Conservation (phyloP, 2,888 invertebrate species). For the Ochropleura plecta region DNA sequence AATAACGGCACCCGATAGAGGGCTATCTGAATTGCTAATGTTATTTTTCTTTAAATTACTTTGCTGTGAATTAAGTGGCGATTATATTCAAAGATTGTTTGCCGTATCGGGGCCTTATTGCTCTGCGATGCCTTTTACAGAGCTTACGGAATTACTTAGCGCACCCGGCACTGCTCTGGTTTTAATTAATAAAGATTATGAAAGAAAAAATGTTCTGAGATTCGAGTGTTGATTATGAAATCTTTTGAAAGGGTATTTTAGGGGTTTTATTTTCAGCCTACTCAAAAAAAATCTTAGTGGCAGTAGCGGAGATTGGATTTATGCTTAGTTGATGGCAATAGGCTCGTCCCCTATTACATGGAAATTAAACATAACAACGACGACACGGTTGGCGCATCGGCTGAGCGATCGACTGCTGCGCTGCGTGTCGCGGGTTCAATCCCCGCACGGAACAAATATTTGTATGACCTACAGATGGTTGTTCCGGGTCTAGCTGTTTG, state of each 20-base stretch:
- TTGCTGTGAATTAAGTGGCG: conserved; percentile 83
- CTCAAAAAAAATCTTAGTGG: too few species aligned
- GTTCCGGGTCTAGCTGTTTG: too few species aligned
- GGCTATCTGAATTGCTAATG: conserved; percentile 89
- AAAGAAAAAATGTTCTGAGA: not conserved
- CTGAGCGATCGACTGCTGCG: too few species aligned
- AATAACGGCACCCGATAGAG: conserved; percentile 85
- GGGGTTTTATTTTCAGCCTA: not conserved
- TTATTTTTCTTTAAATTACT: conserved; percentile 90
- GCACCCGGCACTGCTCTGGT: conserved; percentile 33
- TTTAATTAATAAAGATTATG: conserved; percentile 50
- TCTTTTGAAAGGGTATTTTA: conserved; percentile 16
- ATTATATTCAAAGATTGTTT: conserved; percentile 86
- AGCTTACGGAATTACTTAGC: conserved; percentile 51
- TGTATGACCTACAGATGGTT: too few species aligned
- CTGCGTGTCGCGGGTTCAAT: too few species aligned
- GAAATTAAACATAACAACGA: too few species aligned
- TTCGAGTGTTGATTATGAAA: conserved; percentile 18
- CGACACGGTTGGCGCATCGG: too few species aligned
- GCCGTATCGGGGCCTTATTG: conserved; percentile 79
- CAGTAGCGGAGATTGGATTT: too few species aligned
- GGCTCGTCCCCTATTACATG: too few species aligned
- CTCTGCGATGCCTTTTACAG: conserved; percentile 66
- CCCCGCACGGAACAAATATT: too few species aligned
- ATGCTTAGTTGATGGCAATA: too few species aligned